Evolutionary conservation across 2,113 vertebrate genomes (phyloP).

Genomic region (Gymnogyps californianus): DNA sequence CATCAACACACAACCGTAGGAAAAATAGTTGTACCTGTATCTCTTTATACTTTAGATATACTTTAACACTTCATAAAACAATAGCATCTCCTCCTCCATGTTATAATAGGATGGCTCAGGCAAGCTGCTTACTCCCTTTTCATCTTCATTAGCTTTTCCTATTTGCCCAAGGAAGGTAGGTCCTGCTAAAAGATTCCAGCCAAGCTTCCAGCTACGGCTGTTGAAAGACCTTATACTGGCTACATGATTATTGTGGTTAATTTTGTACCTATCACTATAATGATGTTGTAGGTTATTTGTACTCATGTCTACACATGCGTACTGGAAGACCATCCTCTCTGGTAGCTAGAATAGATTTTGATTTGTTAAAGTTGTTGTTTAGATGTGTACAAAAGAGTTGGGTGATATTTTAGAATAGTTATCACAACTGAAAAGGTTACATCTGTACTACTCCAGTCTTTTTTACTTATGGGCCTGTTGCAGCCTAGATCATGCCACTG

Average conservation of each 20-base stretch:
- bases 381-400: neutral
- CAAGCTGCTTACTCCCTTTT: neutral
- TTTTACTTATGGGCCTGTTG: neutral
- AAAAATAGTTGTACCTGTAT: neutral
- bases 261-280: neutral
- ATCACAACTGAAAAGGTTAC: neutral
- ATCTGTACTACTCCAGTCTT: neutral
- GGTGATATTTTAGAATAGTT: neutral
- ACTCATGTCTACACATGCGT: neutral
- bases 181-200: neutral
- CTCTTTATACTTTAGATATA: neutral
- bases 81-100: neutral
- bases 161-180: neutral
- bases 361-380: conserved; percentile 33
- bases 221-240: neutral
- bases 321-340: conserved; percentile 12
- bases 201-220: neutral
- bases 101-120: neutral
- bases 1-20: neutral
- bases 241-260: neutral
- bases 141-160: neutral
- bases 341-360: conserved; percentile 25
- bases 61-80: neutral
- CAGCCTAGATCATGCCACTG: neutral
- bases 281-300: conserved; percentile 19